Evolutionary conservation across 2,797 vertebrate species (phyloP).

Genomic region (Thunnus albacares): DNA sequence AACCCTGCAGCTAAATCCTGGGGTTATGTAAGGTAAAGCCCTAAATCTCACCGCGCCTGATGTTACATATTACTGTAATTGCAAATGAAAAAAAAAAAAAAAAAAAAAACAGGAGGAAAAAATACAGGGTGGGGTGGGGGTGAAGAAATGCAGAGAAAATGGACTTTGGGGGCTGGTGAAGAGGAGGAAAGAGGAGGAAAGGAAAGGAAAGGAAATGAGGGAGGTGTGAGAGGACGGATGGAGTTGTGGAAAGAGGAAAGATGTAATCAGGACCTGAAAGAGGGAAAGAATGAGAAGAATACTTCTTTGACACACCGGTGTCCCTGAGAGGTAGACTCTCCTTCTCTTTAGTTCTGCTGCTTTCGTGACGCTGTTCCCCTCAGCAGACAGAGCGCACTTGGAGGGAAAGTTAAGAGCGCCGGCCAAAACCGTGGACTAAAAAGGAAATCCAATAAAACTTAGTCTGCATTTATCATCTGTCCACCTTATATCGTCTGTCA

Average conservation of each 20-base stretch:
- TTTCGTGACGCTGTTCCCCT: constrained; percentile 31
- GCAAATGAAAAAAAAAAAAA: constrained; percentile 74
- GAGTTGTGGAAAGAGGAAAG: constrained; percentile 58
- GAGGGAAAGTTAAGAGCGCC: constrained; percentile 28
- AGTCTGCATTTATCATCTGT: constrained; percentile 65
- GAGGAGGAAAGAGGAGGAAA: constrained; percentile 49
- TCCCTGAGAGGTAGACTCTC: constrained; percentile 42
- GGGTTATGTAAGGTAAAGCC: constrained; percentile 90
- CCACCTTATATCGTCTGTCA: constrained; percentile 58
- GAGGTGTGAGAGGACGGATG: constrained; percentile 75
- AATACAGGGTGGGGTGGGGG: constrained; percentile 56
- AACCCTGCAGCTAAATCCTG: constrained; percentile 84
- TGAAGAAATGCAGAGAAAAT: constrained; percentile 62
- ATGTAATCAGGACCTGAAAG: constrained; percentile 46
- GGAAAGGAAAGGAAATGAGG: constrained; percentile 62
- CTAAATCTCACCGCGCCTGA: constrained; percentile 86
- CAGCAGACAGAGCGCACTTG: constrained; percentile 1
- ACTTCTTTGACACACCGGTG: constrained; percentile 52
- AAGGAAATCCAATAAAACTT: constrained; percentile 67
- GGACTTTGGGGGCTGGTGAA: constrained; percentile 47
- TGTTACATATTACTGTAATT: constrained; percentile 90
- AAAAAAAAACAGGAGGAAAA: constrained; percentile 26
- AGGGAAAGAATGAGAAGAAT: constrained; percentile 55
- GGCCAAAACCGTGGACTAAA: constrained; percentile 57
- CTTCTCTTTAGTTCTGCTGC: not conserved